Evolutionary conservation across 2,113 vertebrate genomes (phyloP).

Genomic region (Carettochelys insculpta): DNA sequence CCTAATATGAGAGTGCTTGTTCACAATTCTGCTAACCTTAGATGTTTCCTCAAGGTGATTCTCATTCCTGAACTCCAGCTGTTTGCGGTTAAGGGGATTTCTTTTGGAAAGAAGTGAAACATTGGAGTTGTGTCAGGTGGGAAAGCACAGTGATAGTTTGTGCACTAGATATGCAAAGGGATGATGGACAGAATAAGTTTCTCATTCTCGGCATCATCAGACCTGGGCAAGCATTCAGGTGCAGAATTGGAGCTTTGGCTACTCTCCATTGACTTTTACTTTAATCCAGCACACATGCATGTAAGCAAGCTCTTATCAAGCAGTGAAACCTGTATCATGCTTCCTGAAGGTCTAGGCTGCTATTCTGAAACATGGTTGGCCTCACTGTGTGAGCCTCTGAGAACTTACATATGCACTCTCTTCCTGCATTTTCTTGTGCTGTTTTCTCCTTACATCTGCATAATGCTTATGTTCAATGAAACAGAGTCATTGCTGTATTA

Average conservation of each 20-base stretch:
- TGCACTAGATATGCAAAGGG: neutral
- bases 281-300: neutral
- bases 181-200: neutral
- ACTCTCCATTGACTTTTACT: neutral
- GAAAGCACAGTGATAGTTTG: neutral
- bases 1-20: neutral
- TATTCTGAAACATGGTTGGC: constrained; percentile 9
- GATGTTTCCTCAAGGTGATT: neutral
- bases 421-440: neutral
- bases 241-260: neutral
- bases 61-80: neutral
- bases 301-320: neutral
- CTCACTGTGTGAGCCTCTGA: constrained; percentile 14
- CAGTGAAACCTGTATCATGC: neutral
- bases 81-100: neutral
- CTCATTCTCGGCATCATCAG: neutral
- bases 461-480: constrained; percentile 7
- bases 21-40: constrained; percentile 7
- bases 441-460: neutral
- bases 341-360: neutral
- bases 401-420: neutral
- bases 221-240: neutral
- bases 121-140: neutral
- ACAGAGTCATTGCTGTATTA: neutral
- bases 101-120: constrained; percentile 16